A percentile compares a stretch with the other conserved stretches of the same genome.
Evolutionary conservation across 1,140 invertebrate species (phyloP).

Genomic region (Orius insidiosus): DNA sequence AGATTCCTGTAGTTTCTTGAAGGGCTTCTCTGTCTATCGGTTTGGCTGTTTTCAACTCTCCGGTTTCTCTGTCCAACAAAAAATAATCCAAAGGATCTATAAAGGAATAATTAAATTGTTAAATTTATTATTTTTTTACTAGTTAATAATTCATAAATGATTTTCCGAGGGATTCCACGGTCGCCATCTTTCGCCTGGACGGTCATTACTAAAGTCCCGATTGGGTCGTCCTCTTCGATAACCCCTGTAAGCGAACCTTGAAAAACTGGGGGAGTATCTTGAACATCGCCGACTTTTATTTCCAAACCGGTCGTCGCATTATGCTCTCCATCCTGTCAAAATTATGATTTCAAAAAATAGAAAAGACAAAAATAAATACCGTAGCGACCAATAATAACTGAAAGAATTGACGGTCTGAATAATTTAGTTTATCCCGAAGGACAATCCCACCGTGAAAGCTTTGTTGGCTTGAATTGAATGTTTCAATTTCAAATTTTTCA

Average conservation of each 20-base stretch:
- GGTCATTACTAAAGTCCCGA: conserved; percentile 64
- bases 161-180: conserved; percentile 53
- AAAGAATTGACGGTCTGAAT: conserved; percentile 53
- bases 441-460: conserved; percentile 45
- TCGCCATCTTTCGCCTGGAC: conserved; percentile 69
- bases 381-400: conserved; percentile 50
- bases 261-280: conserved; percentile 68
- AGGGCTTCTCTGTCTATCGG: conserved; percentile 68
- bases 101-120: conserved; percentile 8
- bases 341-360: not conserved
- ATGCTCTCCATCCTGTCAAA: conserved; percentile 54
- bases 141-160: conserved; percentile 58
- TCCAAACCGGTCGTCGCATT: conserved; percentile 51
- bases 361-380: conserved; percentile 35
- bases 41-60: conserved; percentile 64
- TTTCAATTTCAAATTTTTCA: conserved; percentile 46
- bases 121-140: conserved; percentile 46
- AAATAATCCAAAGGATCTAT: conserved; percentile 80
- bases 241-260: conserved; percentile 59
- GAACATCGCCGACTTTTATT: conserved; percentile 61
- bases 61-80: conserved; percentile 52
- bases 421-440: conserved; percentile 44
- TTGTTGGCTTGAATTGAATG: conserved; percentile 40
- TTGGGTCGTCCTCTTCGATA: conserved; percentile 64
- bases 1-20: conserved; percentile 54